Percentiles rank a stretch among this genome's conserved stretches.
Evolutionary conservation across 1,140 invertebrate species (phyloP).

Genomic region (Apocrypta bakeri): DNA sequence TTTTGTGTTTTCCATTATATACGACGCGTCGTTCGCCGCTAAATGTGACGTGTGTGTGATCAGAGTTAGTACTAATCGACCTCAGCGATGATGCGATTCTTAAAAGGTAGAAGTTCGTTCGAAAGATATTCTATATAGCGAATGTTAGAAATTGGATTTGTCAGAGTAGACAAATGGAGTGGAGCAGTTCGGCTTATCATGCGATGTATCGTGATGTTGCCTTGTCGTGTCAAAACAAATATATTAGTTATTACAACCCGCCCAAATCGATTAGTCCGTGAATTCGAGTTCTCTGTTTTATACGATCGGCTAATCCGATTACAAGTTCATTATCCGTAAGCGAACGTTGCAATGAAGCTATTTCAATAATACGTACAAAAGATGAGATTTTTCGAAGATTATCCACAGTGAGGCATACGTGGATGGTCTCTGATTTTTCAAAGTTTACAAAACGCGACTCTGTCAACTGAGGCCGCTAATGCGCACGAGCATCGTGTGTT

Average conservation of each 20-base stretch:
- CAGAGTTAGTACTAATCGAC: neutral
- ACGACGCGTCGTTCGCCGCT: neutral
- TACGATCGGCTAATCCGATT: no score
- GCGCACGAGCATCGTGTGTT: neutral
- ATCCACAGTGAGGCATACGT: no score
- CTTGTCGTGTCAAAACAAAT: slow-evolving; percentile 1
- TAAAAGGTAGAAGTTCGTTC: neutral
- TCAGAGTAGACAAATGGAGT: no score
- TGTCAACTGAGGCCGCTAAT: neutral
- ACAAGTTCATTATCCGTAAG: no score
- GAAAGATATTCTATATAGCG: neutral
- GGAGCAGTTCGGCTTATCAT: slow-evolving; percentile 21
- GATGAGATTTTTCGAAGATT: no score
- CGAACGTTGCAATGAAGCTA: no score
- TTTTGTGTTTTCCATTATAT: slow-evolving; percentile 32
- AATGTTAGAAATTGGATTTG: neutral
- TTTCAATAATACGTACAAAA: no score
- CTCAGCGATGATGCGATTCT: slow-evolving; percentile 6
- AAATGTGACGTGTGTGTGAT: neutral
- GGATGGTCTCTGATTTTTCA: no score
- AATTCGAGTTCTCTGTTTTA: no score
- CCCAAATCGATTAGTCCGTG: no score
- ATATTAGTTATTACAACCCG: neutral
- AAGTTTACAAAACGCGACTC: no score
- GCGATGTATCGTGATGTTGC: slow-evolving; percentile 13